phyloP scores from a whole-genome alignment of 2,888 invertebrate genomes.

The Coecobrya sp. region DNA sequence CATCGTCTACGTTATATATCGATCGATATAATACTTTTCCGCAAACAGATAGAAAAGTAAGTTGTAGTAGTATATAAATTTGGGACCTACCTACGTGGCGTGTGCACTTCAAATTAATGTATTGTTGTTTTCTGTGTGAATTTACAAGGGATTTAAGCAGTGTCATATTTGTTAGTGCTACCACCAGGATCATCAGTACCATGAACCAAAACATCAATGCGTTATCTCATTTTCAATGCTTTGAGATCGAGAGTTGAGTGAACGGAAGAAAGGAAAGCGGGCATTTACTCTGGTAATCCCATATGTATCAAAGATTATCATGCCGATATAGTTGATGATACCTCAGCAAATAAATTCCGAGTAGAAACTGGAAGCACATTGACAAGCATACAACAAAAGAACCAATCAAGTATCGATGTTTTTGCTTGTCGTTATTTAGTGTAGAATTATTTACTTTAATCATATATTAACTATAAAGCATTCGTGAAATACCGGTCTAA shows the following conservation, averaged over 20 bases:
- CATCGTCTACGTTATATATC: too few species aligned
- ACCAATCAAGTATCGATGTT: neutral
- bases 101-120: neutral
- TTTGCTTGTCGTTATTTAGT: too few species aligned
- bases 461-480: too few species aligned
- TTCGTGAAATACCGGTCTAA: too few species aligned
- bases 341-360: neutral
- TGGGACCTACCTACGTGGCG: neutral
- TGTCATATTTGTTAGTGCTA: neutral
- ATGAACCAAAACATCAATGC: neutral
- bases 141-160: constrained; percentile 14
- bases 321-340: constrained; percentile 43
- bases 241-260: neutral
- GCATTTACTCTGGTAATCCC: neutral
- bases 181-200: neutral
- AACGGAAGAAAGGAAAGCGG: neutral
- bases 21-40: constrained; percentile 2
- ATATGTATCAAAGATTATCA: constrained; percentile 63
- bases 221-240: constrained; percentile 18
- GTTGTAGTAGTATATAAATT: neutral
- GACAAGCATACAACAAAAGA: neutral
- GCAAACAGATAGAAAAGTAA: neutral
- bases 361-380: neutral
- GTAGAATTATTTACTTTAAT: too few species aligned
- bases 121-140: neutral